A percentile compares a stretch with the other conserved stretches of the same genome.
Conservation (phyloP, 2,113 vertebrate genomes). For the Perca fluviatilis region DNA sequence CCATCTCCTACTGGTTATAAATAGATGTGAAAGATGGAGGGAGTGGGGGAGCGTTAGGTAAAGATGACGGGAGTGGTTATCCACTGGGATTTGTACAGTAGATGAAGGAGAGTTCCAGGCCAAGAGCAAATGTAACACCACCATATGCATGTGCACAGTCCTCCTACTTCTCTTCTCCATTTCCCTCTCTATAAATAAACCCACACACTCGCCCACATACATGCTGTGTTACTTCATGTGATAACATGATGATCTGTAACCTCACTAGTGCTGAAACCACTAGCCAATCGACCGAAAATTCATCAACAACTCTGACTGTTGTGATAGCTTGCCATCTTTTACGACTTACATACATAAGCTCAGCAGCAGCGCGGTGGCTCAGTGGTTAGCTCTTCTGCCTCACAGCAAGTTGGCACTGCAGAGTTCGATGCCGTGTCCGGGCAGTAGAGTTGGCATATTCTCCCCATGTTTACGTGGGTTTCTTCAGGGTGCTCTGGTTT, state of each 20-base stretch:
- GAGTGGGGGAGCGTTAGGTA: background rate
- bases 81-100: slow-evolving; percentile 46
- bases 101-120: slow-evolving; percentile 39
- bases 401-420: too few relatives aligned
- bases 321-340: background rate
- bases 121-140: background rate
- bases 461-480: too few relatives aligned
- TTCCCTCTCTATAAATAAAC: slow-evolving; percentile 14
- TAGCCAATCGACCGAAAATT: background rate
- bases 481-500: too few relatives aligned
- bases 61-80: slow-evolving; percentile 14
- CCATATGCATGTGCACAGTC: background rate
- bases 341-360: background rate
- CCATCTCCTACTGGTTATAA: slow-evolving; percentile 52
- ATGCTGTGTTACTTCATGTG: background rate
- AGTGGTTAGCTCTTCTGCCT: too few relatives aligned
- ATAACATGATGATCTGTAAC: background rate
- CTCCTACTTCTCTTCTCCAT: background rate
- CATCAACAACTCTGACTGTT: background rate
- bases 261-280: background rate
- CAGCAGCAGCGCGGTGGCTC: too few relatives aligned
- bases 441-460: too few relatives aligned
- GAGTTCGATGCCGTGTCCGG: too few relatives aligned
- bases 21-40: slow-evolving; percentile 53
- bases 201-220: background rate